Evolutionary conservation across 2,797 vertebrate species (phyloP), one percentile per base, ranked within the genome.

Genomic region (Monodelphis domestica): DNA sequence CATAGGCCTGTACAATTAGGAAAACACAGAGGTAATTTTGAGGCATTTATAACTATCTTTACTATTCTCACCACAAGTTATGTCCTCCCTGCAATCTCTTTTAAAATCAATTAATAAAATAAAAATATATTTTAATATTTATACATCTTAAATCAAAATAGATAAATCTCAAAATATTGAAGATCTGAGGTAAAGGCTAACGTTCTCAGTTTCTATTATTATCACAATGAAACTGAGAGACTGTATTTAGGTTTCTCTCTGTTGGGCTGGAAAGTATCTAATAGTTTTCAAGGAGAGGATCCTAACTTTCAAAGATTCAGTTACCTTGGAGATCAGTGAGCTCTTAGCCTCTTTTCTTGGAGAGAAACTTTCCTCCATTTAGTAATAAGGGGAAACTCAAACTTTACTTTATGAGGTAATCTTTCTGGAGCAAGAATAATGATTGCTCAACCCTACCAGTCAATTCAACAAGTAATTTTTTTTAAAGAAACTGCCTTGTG

Each of bases 261-360:
- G 2, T 26, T 92, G 78, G 94, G 45, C 5, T 53, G 52, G 0
- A 0, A 94, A 91, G 91, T 51, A 0, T 92, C 91, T 11, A 1
- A 5, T 24, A 63, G 10, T 21, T 26, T 6, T 59, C 88, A 59
- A 57, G 70, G 54, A 56, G 21, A 93, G 24, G 21, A 28, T 94
- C 12, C 1, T 57, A 93, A 53, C 89, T 95, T 94, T 51, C 26
- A 92, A 63, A 94, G 45, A 0, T 28, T 6, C 87, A 38, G 30
- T 53, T 93, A 84, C 54, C 45, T 24, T 90, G 38, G 57, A 54
- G 96, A 92, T 63, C 45, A 53, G 51, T 29, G 51, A 88, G 51
- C 52, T 52, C 4, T 53, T 30, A 52, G 7, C 51, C 51, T 88
- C 29, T 45, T 78, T 78, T 38, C 70, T 70, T 78, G 70, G 21